These are phyloP conservation scores for Muscicapa adusta DNA, from an alignment of 2,113 vertebrate species.

Conservation along the genomic window DNA sequence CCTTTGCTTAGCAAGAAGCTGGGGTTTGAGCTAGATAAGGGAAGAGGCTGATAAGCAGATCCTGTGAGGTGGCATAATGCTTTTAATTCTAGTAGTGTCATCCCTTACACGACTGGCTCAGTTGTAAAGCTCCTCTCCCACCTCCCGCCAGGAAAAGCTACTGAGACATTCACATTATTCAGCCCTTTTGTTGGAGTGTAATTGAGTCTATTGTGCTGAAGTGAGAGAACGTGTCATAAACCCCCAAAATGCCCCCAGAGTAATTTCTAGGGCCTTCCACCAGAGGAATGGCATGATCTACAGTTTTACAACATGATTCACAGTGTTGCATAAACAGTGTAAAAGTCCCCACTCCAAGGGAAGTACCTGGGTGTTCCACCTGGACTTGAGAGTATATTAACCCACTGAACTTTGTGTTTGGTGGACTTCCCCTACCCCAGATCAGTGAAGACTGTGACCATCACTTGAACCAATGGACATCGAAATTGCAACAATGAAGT, in stretches of 20 bases:
- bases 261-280: not conserved
- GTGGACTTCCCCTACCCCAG: rapidly evolving
- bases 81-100: not conserved
- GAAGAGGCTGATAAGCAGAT: not conserved
- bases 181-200: not conserved
- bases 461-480: not conserved
- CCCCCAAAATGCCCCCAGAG: not conserved
- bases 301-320: not conserved
- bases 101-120: not conserved
- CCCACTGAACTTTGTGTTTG: not conserved
- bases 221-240: not conserved
- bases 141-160: rapidly evolving
- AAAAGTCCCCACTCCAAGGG: not conserved
- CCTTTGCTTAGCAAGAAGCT: not conserved
- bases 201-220: not conserved
- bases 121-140: not conserved
- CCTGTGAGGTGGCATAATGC: not conserved
- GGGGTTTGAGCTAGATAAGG: not conserved
- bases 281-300: not conserved
- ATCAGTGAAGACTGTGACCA: not conserved
- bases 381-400: not conserved
- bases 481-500: rapidly evolving
- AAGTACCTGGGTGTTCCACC: not conserved
- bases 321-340: not conserved
- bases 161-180: not conserved